Evolutionary conservation across 2,113 vertebrate genomes (phyloP), one percentile per base, ranked within the genome.

Genomic region (Arvicanthis niloticus): DNA sequence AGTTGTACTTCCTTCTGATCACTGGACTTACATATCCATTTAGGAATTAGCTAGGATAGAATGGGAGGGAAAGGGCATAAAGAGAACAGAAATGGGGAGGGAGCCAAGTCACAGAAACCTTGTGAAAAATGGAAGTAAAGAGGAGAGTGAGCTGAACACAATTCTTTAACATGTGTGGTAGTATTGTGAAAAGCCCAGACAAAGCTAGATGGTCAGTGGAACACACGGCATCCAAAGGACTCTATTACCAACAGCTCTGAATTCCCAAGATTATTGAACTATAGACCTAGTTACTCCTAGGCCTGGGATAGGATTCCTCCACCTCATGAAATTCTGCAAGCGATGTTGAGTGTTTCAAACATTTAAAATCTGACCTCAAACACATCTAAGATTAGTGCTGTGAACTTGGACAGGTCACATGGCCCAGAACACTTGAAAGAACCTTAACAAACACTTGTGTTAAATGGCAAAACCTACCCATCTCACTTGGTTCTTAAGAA

Each of bases 381-480:
- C 15, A 48, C 2, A 90, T 40, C 6, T 65, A 90, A 90, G 56
- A 76, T n/a, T 16, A 87, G 48, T 72, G 67, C 3, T 26, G 7
- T 67, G 62, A 68, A 58, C 34, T 34, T 26, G 42, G 29, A 31
- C 9, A 92, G 62, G 19, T 73, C 42, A 7, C 45, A 40, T 70
- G 62, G 42, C 37, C 53, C 51, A 22, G 7, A 42, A 48, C 60
- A 89, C 68, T 68, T 65, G 67, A 29, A 21, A 73, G 7, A 89
- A 90, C 29, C 51, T 65, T 72, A 89, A n/a, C 75, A 80, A 91
- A 7, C 3, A 53, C 31, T 26, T 40, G 21, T 85, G 40, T 96
- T 85, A 93, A 93, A 70, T 48, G 51, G 42, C 82, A 80, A 87
- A 91, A 78, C 73, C 77, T 87, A 84, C 16, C 68, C 90, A 72